phyloP scores from a whole-genome alignment of 2,888 invertebrate genomes.

The Ceratothoa steindachneri region DNA sequence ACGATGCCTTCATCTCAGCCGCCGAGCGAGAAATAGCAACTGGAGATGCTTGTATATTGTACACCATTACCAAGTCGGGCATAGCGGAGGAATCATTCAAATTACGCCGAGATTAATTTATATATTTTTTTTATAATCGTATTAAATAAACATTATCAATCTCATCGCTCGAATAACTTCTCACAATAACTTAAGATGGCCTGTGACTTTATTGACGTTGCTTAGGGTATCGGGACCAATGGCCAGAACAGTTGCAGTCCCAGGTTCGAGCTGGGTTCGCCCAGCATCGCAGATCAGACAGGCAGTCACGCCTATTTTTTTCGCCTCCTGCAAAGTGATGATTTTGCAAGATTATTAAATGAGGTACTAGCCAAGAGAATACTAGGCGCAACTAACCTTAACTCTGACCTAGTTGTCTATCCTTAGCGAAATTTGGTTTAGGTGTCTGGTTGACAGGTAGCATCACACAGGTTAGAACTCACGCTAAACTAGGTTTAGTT shows the following conservation, averaged over 20 bases:
- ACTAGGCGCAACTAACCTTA: too few species aligned
- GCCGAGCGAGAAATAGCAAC: constrained; percentile 97
- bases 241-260: constrained; percentile 83
- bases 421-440: too few species aligned
- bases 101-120: constrained; percentile 77
- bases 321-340: constrained; percentile 63
- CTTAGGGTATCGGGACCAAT: constrained; percentile 82
- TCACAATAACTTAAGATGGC: constrained; percentile 69
- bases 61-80: constrained; percentile 83
- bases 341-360: too few species aligned
- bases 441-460: too few species aligned
- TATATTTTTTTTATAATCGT: background rate
- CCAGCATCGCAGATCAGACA: constrained; percentile 84
- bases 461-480: too few species aligned
- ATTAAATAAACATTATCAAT: too few species aligned
- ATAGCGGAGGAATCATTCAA: constrained; percentile 67
- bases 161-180: too few species aligned
- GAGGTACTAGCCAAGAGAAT: too few species aligned
- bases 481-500: too few species aligned
- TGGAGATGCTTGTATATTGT: constrained; percentile 82
- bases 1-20: constrained; percentile 95
- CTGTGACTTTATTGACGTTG: constrained; percentile 74
- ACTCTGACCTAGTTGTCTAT: too few species aligned
- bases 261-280: constrained; percentile 83
- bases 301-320: constrained; percentile 65